Evolutionary conservation across 2,888 invertebrate genomes (phyloP).

Genomic region (Drosophila limbata): DNA sequence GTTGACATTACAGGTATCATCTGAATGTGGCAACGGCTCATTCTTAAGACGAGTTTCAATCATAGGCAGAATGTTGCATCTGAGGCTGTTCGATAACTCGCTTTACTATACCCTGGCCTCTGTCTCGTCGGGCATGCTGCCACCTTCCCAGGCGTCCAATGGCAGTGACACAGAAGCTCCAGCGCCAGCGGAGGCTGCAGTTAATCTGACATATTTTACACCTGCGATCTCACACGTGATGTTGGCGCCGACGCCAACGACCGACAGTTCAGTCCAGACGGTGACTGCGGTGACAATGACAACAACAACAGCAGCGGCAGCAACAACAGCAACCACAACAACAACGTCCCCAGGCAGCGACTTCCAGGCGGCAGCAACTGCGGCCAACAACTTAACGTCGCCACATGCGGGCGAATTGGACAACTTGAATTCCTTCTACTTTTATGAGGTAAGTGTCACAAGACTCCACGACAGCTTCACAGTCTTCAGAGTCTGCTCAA

Average conservation of each 20-base stretch:
- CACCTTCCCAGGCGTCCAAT: slow-evolving; percentile 52
- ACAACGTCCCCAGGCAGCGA: slow-evolving; percentile 49
- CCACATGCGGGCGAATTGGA: slow-evolving; percentile 68
- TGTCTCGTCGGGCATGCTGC: slow-evolving; percentile 52
- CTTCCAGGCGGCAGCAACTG: slow-evolving; percentile 42
- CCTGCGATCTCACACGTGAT: slow-evolving; percentile 83
- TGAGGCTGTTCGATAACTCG: slow-evolving; percentile 72
- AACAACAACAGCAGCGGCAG: slow-evolving; percentile 54
- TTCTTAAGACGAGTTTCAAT: slow-evolving; percentile 15
- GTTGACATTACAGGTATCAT: slow-evolving; percentile 36
- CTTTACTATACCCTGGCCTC: slow-evolving; percentile 69
- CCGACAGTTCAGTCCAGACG: slow-evolving; percentile 47
- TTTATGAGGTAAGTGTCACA: slow-evolving; percentile 82
- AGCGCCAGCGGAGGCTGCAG: slow-evolving; percentile 42
- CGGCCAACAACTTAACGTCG: slow-evolving; percentile 49
- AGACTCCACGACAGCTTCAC: slow-evolving; percentile 1
- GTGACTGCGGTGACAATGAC: slow-evolving; percentile 60
- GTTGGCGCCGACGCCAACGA: slow-evolving; percentile 77
- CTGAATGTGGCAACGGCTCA: slow-evolving; percentile 18
- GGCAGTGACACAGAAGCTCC: slow-evolving; percentile 45
- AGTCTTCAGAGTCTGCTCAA: slow-evolving; percentile 13
- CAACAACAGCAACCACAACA: slow-evolving; percentile 26
- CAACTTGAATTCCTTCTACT: slow-evolving; percentile 85
- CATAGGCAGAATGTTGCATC: slow-evolving; percentile 62
- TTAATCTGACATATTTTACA: slow-evolving; percentile 77